Evolutionary conservation across 2,888 invertebrate genomes (phyloP), one percentile per base, ranked within the genome.

Genomic region (Drosophila longiperda): DNA sequence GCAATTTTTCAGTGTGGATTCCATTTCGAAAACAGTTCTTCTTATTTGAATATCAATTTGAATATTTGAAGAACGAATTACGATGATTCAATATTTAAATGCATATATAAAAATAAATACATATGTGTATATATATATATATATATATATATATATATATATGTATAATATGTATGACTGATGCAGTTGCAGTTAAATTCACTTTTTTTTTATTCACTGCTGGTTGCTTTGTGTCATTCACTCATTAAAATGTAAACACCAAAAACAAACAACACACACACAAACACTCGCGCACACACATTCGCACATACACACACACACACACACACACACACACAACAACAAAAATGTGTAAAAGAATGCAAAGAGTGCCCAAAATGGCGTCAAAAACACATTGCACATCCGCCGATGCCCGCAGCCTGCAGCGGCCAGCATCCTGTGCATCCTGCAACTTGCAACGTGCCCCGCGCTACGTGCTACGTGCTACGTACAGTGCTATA

Each of bases 351-450:
- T 23, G 20, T n/a, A 70, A 69, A 52, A 68, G 57, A n/a, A 69
- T 32, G 32, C 6, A 55, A 49, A 48, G 38, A 49, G 58, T 48
- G 63, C 12, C 42, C 34, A 73, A 77, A 68, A 77, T 77, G 80
- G 86, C 86, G 86, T 85, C 83, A 83, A 61, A 64, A 78, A 75
- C 89, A 86, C 80, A 80, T 83, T 89, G 89, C 89, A 84, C 75
- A 83, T 84, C 89, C 87, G 83, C 63, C 83, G 70, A 78, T 78
- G 78, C 34, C 38, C 57, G 59, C 54, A 26, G 65, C 34, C 45
- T 33, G 57, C 72, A 45, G 53, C 32, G 20, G 57, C 42, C 33
- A 52, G 38, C 66, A 45, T 42, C 36, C 48, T 23, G 12, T 42
- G 48, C 53, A 38, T n/a, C 45, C 29, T n/a, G 36, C 45, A 48